Evolutionary conservation across 1,140 invertebrate genomes (phyloP).

Genomic region (Aricia agestis): DNA sequence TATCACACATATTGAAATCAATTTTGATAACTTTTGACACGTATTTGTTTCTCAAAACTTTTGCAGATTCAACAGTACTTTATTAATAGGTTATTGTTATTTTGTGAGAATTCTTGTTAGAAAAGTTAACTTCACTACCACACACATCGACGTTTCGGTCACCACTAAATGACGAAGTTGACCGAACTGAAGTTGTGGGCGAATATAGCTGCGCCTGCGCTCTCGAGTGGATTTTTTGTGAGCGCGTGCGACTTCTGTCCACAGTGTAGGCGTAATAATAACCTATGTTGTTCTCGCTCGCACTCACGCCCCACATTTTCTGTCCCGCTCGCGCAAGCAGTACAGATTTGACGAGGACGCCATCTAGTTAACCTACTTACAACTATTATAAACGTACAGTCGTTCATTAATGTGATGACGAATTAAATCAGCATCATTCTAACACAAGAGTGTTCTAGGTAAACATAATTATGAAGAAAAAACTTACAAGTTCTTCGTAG

Average conservation of each 20-base stretch:
- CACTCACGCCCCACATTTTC: slow-evolving; percentile 26
- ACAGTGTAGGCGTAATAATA: slow-evolving; percentile 68
- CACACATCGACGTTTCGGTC: slow-evolving; percentile 73
- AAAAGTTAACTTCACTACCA: slow-evolving; percentile 75
- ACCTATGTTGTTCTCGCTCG: slow-evolving; percentile 50
- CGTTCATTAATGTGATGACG: slow-evolving; percentile 41
- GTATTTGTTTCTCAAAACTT: slow-evolving; percentile 63
- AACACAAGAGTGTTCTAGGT: slow-evolving; percentile 12
- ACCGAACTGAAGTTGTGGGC: slow-evolving; percentile 74
- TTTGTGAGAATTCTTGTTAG: slow-evolving; percentile 73
- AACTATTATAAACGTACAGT: slow-evolving; percentile 43
- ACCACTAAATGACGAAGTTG: slow-evolving; percentile 74
- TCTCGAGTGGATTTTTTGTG: slow-evolving; percentile 70
- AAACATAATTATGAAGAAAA: slow-evolving; percentile 12
- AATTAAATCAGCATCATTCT: slow-evolving; percentile 13
- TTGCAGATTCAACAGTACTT: slow-evolving; percentile 65
- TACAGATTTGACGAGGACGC: slow-evolving; percentile 42
- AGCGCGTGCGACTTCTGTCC: slow-evolving; percentile 68
- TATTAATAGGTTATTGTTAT: slow-evolving; percentile 70
- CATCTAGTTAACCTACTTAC: slow-evolving; percentile 60
- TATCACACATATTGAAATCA: slow-evolving; percentile 83
- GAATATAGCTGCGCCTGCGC: slow-evolving; percentile 72
- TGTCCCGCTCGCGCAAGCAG: slow-evolving; percentile 39
- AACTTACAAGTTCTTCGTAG: slow-evolving; percentile 8
- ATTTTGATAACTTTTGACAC: slow-evolving; percentile 70